phyloP scores from a whole-genome alignment of 2,113 vertebrate genomes.

The Caretta caretta region DNA sequence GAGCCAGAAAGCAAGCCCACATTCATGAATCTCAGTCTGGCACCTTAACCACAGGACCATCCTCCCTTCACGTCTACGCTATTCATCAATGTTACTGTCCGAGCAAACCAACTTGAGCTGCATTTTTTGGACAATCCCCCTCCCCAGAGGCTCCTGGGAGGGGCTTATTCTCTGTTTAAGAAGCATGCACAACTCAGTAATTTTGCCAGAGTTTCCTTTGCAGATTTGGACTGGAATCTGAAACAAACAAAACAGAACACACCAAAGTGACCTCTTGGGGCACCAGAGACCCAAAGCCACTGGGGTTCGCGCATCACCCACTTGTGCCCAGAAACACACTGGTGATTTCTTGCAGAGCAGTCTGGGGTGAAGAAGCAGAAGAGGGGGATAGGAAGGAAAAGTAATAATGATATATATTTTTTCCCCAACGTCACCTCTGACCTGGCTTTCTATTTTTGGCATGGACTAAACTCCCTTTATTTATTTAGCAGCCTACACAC shows the following conservation, averaged over 20 bases:
- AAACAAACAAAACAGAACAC: background rate
- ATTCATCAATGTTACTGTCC: background rate
- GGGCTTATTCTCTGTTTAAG: background rate
- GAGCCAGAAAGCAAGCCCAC: background rate
- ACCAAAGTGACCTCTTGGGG: background rate
- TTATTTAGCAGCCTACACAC: constrained; percentile 77
- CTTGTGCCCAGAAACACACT: constrained; percentile 17
- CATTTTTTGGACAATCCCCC: background rate
- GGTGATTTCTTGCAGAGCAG: constrained; percentile 52
- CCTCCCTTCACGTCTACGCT: background rate
- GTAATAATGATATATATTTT: constrained; percentile 62
- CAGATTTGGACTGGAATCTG: background rate
- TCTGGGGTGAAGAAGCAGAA: constrained; percentile 39
- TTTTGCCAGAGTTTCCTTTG: background rate
- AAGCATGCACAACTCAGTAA: background rate
- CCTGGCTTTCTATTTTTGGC: constrained; percentile 74
- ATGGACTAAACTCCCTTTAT: constrained; percentile 67
- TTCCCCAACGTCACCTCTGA: constrained; percentile 73
- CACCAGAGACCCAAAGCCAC: background rate
- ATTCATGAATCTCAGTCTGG: background rate
- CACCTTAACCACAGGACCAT: background rate
- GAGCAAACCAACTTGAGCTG: background rate
- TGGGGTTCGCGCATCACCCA: background rate
- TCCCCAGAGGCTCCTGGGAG: background rate
- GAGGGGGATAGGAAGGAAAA: constrained; percentile 66